Conservation (phyloP, 2,797 vertebrate genomes). For the Coreius guichenoti region DNA sequence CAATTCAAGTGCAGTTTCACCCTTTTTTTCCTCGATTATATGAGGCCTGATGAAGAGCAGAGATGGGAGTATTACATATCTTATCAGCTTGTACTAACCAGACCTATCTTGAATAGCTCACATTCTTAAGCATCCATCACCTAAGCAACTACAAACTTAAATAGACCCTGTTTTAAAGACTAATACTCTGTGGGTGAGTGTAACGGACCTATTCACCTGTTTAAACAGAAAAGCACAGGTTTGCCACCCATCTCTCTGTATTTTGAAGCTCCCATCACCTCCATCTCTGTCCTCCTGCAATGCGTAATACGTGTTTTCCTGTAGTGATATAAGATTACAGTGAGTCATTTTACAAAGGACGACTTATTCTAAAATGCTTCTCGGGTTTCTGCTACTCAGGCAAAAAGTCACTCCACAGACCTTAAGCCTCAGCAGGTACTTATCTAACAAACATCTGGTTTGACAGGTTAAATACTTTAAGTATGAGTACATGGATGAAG, state of each 20-base stretch:
- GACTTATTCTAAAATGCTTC: background rate
- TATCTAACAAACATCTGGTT: constrained; percentile 42
- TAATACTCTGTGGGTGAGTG: constrained; percentile 1
- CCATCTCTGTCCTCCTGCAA: background rate
- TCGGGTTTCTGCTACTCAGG: constrained; percentile 22
- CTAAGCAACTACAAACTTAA: constrained; percentile 50
- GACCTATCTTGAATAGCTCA: constrained; percentile 66
- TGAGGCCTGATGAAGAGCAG: constrained; percentile 28
- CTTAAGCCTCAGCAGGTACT: background rate
- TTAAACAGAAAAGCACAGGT: background rate
- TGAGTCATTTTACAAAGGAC: constrained; percentile 1
- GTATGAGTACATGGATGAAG: constrained; percentile 23
- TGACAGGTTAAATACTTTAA: constrained; percentile 47
- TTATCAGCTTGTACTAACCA: constrained; percentile 63
- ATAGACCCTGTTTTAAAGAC: constrained; percentile 22
- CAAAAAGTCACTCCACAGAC: background rate
- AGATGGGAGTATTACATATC: constrained; percentile 58
- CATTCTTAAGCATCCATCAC: constrained; percentile 67
- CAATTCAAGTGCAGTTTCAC: constrained; percentile 19
- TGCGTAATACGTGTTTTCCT: constrained; percentile 18
- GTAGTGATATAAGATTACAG: background rate
- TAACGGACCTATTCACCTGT: background rate
- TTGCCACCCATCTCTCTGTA: background rate
- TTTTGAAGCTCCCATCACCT: background rate
- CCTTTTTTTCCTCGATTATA: constrained; percentile 14